Evolutionary conservation across 2,888 invertebrate species (phyloP).

Genomic region (Thalpophila matura): DNA sequence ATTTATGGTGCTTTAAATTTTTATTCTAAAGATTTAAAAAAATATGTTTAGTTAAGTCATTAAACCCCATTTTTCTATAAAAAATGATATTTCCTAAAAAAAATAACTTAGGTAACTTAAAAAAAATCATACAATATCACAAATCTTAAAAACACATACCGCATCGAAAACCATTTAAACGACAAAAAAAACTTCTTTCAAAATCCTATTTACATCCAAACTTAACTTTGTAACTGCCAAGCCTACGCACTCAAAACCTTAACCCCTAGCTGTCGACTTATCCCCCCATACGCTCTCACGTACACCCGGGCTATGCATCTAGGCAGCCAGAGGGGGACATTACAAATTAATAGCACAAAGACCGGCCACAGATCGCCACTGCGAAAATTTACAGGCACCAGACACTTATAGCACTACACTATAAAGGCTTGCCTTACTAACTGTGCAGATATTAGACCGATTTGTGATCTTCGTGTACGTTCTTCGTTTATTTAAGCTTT

Average conservation of each 20-base stretch:
- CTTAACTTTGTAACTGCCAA: constrained; percentile 34
- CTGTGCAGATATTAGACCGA: constrained; percentile 66
- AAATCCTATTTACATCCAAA: constrained; percentile 2
- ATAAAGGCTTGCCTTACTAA: constrained; percentile 72
- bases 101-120: not conserved
- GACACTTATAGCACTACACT: constrained; percentile 82
- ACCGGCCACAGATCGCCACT: constrained; percentile 89
- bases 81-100: no score
- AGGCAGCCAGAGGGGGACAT: constrained; percentile 83
- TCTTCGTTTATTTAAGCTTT: constrained; percentile 29
- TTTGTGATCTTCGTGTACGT: constrained; percentile 56
- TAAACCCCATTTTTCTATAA: no score
- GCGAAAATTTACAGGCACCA: constrained; percentile 89
- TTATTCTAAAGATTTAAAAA: no score
- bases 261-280: constrained; percentile 68
- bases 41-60: no score
- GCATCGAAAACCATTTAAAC: not conserved
- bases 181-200: not conserved
- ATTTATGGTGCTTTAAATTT: no score
- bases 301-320: constrained; percentile 78
- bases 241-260: constrained; percentile 45
- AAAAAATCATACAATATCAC: no score
- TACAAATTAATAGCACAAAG: constrained; percentile 91
- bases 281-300: constrained; percentile 70
- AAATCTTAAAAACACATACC: not conserved